These are phyloP conservation scores for Meriones unguiculatus DNA, from an alignment of 2,113 vertebrate genomes.

Conservation along the genomic window DNA sequence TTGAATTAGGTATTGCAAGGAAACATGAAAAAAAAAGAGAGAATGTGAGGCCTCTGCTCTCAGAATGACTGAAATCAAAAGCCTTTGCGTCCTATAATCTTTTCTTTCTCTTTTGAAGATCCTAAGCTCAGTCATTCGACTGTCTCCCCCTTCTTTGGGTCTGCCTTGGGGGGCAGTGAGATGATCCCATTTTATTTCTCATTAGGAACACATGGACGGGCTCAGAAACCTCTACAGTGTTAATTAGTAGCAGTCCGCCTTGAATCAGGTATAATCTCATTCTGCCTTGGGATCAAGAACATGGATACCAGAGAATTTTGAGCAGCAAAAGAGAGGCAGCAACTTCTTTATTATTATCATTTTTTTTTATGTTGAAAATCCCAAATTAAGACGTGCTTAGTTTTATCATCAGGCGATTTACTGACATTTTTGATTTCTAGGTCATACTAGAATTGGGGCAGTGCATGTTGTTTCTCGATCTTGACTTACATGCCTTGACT, in stretches of 20 bases:
- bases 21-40: constrained; percentile 43
- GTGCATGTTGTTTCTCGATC: not conserved
- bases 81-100: constrained; percentile 5
- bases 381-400: constrained; percentile 26
- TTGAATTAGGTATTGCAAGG: constrained; percentile 19
- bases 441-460: not conserved
- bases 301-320: constrained; percentile 21
- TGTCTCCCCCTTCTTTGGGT: not conserved
- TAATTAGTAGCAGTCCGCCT: constrained; percentile 40
- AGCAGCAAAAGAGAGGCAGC: not conserved
- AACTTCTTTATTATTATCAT: not conserved
- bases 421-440: constrained; percentile 6
- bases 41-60: constrained; percentile 42
- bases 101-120: constrained; percentile 60
- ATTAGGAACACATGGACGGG: constrained; percentile 22
- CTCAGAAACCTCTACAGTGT: constrained; percentile 22
- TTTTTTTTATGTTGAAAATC: not conserved
- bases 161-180: constrained; percentile 7
- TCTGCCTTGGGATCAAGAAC: not conserved
- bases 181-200: constrained; percentile 52
- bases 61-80: constrained; percentile 50
- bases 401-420: not conserved
- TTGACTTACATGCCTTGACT: not conserved
- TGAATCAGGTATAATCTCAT: constrained; percentile 41
- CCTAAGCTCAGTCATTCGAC: constrained; percentile 52